These are phyloP conservation scores for Enteromius treurensis DNA, from an alignment of 2,797 vertebrate genomes.

Conservation along the genomic window DNA sequence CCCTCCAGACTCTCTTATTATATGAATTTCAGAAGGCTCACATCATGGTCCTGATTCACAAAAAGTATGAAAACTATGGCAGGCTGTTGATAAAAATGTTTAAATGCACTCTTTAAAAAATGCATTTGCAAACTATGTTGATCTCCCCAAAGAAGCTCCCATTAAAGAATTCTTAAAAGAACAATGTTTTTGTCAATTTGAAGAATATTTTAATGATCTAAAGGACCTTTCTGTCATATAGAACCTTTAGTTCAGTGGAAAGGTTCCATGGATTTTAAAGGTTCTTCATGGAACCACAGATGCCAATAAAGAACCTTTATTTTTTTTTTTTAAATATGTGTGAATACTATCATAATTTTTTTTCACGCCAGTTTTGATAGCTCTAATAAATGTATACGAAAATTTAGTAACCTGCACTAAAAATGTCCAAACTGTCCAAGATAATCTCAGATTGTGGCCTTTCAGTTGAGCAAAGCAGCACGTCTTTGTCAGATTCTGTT, in stretches of 20 bases:
- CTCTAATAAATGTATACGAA: neutral
- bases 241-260: neutral
- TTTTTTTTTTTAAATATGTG: neutral
- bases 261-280: neutral
- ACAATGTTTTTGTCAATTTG: neutral
- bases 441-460: conserved; percentile 1
- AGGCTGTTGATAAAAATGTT: neutral
- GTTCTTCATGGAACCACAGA: neutral
- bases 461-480: neutral
- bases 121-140: neutral
- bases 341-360: neutral
- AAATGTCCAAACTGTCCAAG: neutral
- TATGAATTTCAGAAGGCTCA: neutral
- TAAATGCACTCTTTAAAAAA: neutral
- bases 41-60: neutral
- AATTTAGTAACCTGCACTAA: neutral
- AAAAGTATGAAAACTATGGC: neutral
- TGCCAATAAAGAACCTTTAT: neutral
- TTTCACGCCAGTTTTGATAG: neutral
- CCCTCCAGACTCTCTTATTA: neutral
- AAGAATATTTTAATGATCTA: neutral
- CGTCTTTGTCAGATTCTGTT: neutral
- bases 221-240: neutral
- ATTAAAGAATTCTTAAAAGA: neutral
- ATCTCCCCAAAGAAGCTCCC: neutral